Evolutionary conservation across 2,113 vertebrate genomes (phyloP).

Genomic region (Clarias magur): DNA sequence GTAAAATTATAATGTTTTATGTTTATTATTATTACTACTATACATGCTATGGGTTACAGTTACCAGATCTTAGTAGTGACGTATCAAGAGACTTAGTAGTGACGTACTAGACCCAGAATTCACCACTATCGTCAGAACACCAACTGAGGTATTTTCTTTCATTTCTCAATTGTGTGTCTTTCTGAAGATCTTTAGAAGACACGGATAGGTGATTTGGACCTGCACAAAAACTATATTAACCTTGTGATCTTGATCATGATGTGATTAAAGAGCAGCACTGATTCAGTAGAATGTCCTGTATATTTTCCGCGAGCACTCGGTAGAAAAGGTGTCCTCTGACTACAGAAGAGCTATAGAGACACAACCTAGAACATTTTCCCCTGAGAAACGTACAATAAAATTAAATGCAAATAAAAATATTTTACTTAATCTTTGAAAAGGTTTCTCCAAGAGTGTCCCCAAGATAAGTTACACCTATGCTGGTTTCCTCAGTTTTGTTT

Average conservation of each 20-base stretch:
- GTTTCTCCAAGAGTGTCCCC: background rate
- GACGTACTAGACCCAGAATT: background rate
- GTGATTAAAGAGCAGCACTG: too few relatives aligned
- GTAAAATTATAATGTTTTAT: too few relatives aligned
- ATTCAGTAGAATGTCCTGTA: too few relatives aligned
- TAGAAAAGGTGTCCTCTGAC: background rate
- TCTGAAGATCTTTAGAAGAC: background rate
- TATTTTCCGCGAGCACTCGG: too few relatives aligned
- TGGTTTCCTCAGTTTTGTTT: too few relatives aligned
- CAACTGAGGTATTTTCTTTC: background rate
- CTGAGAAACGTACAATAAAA: too few relatives aligned
- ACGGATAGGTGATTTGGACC: background rate
- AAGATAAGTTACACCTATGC: background rate
- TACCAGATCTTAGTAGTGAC: too few relatives aligned
- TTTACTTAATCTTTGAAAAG: too few relatives aligned
- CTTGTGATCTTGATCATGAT: too few relatives aligned
- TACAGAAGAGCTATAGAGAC: background rate
- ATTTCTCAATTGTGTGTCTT: background rate
- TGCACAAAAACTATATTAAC: background rate
- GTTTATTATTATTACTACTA: too few relatives aligned
- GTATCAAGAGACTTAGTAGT: background rate
- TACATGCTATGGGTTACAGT: background rate
- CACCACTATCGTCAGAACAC: background rate
- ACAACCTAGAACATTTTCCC: too few relatives aligned
- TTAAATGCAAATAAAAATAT: too few relatives aligned